Base-by-base conservation (phyloP, 1,140 invertebrate genomes). In the Caerostris extrusa region DNA sequence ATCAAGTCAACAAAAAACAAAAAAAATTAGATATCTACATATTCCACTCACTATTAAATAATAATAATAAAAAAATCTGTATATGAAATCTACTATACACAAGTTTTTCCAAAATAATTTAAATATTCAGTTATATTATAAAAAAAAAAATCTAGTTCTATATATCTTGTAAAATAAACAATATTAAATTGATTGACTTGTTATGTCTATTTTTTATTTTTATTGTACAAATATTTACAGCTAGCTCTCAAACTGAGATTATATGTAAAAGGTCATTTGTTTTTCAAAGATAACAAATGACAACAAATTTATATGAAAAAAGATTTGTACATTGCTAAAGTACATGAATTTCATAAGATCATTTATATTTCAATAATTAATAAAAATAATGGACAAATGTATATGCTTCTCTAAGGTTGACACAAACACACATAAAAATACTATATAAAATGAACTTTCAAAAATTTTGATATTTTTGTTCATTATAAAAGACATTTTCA, bases 261-360 rank as follows among this genome's bases (percentile, higher is more conserved):
- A 88, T 53, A 64, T 88, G n/a, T 88, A 88, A 88, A 88, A 61
- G 58, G 12, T 64, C 34, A 2, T 88, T 85, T 85, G 34, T 34
- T 14, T 81, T 19, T 34, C 19, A 58, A 71, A 90, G 88, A 90
- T 56, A 60, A 82, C 57, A 91, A 81, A 82, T 50, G 17, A 57
- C 17, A 82, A 91, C 17, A 91, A 55, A 57, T 90, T 87, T 87
- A 87, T 64, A 57, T 69, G 87, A 58, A 85, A 92, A 91, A 67
- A 83, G 60, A 67, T 64, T 81, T 92, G 90, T 92, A 92, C 90
- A 92, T 92, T 92, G 90, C 90, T 92, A 92, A 92, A 92, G 90
- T 61, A 90, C 34, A 58, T 7, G 77, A 55, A 14, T 12, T 14
- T 85, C 53, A 85, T 34, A 34, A 34, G 34, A 34, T 34, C 34